phyloP scores from a whole-genome alignment of 1,140 invertebrate species.

The Aphis craccivora region DNA sequence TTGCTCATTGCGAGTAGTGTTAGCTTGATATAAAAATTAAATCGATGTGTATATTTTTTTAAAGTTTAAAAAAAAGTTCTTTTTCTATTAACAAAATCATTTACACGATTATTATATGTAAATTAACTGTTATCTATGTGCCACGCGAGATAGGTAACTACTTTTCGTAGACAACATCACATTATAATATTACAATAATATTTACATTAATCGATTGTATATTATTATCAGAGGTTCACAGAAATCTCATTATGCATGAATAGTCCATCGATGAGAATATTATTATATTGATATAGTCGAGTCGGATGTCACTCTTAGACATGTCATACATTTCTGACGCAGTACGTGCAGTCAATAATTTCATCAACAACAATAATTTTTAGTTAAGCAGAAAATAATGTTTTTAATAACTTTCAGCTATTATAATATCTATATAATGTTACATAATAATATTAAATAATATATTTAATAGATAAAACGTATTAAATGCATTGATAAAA shows the following conservation, averaged over 20 bases:
- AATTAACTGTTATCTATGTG: background rate
- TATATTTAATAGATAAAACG: too few species aligned
- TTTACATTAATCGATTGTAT: background rate
- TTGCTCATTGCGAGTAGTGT: too few species aligned
- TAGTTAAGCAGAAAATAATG: background rate
- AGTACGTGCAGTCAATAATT: too few species aligned
- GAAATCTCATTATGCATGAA: background rate
- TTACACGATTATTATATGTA: background rate
- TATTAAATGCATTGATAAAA: too few species aligned
- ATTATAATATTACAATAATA: constrained; percentile 2
- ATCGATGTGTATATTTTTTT: too few species aligned
- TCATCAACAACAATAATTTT: background rate
- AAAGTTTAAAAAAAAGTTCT: too few species aligned
- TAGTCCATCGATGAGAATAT: background rate
- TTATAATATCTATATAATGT: too few species aligned
- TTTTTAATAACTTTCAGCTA: background rate
- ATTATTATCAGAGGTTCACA: too few species aligned
- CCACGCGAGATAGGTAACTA: background rate
- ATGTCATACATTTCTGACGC: too few species aligned
- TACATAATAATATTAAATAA: too few species aligned
- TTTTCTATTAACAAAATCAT: background rate
- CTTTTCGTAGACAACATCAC: background rate
- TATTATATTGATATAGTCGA: background rate
- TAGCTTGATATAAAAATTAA: too few species aligned
- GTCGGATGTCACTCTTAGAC: background rate